phyloP scores from a whole-genome alignment of 2,797 vertebrate genomes.

The Micromesistius poutassou region DNA sequence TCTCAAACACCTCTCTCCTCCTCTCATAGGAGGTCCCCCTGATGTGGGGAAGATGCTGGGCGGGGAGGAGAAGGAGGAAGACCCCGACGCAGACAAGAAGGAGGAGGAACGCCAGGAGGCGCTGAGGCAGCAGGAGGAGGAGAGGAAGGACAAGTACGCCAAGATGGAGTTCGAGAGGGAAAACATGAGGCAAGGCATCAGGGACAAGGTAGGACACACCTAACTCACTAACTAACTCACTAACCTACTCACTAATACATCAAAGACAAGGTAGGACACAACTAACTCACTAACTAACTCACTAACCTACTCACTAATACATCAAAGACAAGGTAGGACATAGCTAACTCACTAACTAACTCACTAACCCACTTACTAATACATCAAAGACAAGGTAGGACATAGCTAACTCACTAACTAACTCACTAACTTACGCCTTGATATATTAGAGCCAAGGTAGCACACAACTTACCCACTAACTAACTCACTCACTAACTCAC shows the following conservation, averaged over 20 bases:
- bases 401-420: too few relatives aligned
- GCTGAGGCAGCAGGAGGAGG: slow-evolving; percentile 92
- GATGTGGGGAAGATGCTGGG: slow-evolving; percentile 99
- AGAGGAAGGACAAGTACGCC: slow-evolving; percentile 94
- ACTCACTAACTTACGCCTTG: too few relatives aligned
- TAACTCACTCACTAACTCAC: too few relatives aligned
- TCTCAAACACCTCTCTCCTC: neutral
- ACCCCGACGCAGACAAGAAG: slow-evolving; percentile 95
- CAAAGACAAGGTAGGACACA: neutral
- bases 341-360: neutral
- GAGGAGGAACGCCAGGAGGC: slow-evolving; percentile 96
- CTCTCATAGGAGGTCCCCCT: slow-evolving; percentile 85
- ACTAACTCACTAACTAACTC: neutral
- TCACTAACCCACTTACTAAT: neutral
- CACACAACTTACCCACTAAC: too few relatives aligned
- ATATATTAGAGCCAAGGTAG: too few relatives aligned
- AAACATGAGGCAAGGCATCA: slow-evolving; percentile 92
- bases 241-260: neutral
- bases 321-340: neutral
- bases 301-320: neutral
- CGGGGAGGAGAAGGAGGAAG: slow-evolving; percentile 92
- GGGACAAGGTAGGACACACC: slow-evolving; percentile 34
- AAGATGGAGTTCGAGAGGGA: slow-evolving; percentile 98
- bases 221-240: neutral
- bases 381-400: neutral